A percentile compares a stretch with the other conserved stretches of the same genome.
Conservation (phyloP, 2,888 invertebrate genomes). For the Linnaemya vulpina region DNA sequence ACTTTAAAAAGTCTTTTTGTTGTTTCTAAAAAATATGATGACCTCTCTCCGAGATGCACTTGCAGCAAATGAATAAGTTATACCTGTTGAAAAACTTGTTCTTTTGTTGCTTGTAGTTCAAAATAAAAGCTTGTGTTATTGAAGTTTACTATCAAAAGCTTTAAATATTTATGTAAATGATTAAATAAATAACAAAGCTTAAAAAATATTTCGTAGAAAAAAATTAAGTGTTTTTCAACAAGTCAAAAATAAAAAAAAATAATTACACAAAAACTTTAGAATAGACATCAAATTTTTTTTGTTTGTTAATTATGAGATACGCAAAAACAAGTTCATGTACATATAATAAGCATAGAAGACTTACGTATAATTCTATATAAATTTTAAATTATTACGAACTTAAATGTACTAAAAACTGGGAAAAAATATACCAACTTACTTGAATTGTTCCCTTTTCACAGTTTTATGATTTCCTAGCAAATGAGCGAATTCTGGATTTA, state of each 20-base stretch:
- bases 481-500: slow-evolving; percentile 78
- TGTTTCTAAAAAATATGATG: slow-evolving; percentile 25
- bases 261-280: too few species aligned
- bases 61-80: slow-evolving; percentile 38
- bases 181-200: slow-evolving; percentile 24
- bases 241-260: not conserved
- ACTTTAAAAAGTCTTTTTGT: not conserved
- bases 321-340: not conserved
- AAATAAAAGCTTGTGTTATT: slow-evolving; percentile 50
- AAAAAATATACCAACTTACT: slow-evolving; percentile 48
- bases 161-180: not conserved
- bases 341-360: too few species aligned
- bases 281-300: too few species aligned
- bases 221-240: not conserved
- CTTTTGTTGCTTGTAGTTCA: slow-evolving; percentile 26
- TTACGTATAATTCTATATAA: too few species aligned
- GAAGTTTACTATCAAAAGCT: slow-evolving; percentile 41
- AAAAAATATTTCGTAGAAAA: not conserved
- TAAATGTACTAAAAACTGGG: too few species aligned
- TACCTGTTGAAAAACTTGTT: slow-evolving; percentile 56
- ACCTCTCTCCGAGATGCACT: slow-evolving; percentile 32
- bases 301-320: too few species aligned
- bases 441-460: slow-evolving; percentile 29
- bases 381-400: too few species aligned
- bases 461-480: slow-evolving; percentile 54